Conservation (phyloP, 2,113 vertebrate species). For the Orthonyx spaldingii region DNA sequence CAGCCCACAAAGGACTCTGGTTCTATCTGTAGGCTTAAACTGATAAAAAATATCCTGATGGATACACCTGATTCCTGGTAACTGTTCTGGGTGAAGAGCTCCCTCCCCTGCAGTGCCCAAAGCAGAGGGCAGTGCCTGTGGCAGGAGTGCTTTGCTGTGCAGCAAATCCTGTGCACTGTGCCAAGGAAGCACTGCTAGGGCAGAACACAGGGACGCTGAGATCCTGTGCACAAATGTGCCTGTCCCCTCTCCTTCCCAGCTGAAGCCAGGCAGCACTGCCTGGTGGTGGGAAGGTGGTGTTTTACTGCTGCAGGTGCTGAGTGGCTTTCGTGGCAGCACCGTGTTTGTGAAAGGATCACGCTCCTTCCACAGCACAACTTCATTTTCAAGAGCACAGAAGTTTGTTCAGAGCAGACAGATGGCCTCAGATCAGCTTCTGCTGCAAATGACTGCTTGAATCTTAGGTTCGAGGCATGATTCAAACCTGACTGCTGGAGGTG, state of each 20-base stretch:
- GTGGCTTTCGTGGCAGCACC: neutral
- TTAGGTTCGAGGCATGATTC: slow-evolving; percentile 22
- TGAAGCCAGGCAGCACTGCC: neutral
- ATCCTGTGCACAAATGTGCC: too few relatives aligned
- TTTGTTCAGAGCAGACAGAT: slow-evolving; percentile 33
- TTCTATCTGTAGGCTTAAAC: neutral
- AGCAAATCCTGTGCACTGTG: neutral
- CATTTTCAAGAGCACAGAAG: neutral
- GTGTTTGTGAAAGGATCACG: neutral
- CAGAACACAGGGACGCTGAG: neutral
- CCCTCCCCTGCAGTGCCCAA: neutral
- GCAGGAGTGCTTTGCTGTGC: neutral
- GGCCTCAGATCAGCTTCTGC: slow-evolving; percentile 18
- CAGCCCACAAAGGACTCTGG: neutral
- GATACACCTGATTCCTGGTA: neutral
- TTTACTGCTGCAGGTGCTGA: neutral
- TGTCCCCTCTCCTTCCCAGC: neutral
- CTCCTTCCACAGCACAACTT: neutral
- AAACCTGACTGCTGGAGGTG: slow-evolving; percentile 37
- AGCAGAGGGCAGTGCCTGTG: neutral
- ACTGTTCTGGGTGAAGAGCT: neutral
- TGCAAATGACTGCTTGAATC: neutral
- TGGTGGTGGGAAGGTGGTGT: neutral
- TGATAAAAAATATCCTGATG: neutral
- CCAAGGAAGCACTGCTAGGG: neutral